Evolutionary conservation across 2,113 vertebrate species (phyloP).

Genomic region (Hippocampus zosterae): DNA sequence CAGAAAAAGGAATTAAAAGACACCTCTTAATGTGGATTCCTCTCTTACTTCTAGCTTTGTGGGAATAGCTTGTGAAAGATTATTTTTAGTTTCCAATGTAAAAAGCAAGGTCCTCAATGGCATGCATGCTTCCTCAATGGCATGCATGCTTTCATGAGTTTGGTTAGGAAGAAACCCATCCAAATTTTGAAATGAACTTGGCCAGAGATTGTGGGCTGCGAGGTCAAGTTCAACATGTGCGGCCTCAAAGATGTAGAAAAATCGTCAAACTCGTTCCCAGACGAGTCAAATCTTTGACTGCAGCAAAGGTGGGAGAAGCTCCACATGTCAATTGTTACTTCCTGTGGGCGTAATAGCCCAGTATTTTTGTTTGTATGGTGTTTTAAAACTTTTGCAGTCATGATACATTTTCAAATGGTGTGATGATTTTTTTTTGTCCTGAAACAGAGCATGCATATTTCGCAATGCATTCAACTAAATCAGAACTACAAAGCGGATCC

Average conservation of each 20-base stretch:
- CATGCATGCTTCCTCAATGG: background rate
- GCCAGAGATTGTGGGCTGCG: background rate
- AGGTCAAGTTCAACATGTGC: background rate
- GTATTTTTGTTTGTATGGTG: background rate
- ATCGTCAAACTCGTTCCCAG: background rate
- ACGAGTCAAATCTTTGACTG: background rate
- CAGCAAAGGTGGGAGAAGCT: background rate
- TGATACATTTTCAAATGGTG: background rate
- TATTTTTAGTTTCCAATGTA: background rate
- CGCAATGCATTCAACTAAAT: background rate
- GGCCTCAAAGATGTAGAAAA: background rate
- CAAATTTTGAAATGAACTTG: background rate
- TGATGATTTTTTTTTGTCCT: background rate
- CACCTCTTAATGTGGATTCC: background rate
- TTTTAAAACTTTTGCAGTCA: background rate
- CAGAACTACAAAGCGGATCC: background rate
- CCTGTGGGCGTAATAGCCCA: background rate
- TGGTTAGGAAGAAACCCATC: background rate
- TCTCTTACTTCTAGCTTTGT: background rate
- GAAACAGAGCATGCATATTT: background rate
- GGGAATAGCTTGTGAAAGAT: background rate
- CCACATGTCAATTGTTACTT: background rate
- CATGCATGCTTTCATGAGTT: background rate
- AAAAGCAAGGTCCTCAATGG: background rate
- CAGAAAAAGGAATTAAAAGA: background rate